Evolutionary conservation across 2,797 vertebrate species (phyloP).

Genomic region (Phaenicophaeus curvirostris): DNA sequence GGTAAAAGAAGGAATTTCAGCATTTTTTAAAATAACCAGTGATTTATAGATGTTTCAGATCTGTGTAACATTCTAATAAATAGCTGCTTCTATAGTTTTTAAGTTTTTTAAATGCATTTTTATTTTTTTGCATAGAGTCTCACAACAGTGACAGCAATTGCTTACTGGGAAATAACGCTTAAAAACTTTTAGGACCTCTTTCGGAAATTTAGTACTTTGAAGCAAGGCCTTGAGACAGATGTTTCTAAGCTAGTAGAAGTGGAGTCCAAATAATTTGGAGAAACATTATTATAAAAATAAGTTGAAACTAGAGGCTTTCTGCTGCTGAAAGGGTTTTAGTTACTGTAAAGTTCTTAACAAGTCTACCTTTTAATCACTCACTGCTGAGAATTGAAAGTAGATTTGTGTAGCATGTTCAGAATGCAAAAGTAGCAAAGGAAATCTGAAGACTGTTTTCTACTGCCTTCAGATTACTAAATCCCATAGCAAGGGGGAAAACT

Average conservation of each 20-base stretch:
- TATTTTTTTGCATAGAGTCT: neutral
- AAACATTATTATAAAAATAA: neutral
- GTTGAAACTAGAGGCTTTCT: neutral
- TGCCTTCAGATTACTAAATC: constrained; percentile 18
- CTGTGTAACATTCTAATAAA: neutral
- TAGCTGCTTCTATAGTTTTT: neutral
- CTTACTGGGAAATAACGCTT: neutral
- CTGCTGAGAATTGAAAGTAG: neutral
- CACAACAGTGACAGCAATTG: neutral
- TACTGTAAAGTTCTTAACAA: constrained; percentile 6
- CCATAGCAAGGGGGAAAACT: constrained; percentile 12
- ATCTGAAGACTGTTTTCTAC: constrained; percentile 4
- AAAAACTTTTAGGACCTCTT: neutral
- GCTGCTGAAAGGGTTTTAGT: neutral
- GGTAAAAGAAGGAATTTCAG: neutral
- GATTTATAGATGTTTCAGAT: neutral
- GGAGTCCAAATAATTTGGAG: neutral
- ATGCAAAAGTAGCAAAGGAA: neutral
- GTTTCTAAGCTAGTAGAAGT: neutral
- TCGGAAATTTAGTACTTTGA: neutral
- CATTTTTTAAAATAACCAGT: neutral
- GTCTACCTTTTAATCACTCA: neutral
- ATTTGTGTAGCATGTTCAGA: constrained; percentile 23
- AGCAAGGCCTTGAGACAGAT: neutral
- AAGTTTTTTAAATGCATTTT: neutral